These are phyloP conservation scores for Drosophila tristis DNA, from an alignment of 1,140 invertebrate species.

Conservation along the genomic window DNA sequence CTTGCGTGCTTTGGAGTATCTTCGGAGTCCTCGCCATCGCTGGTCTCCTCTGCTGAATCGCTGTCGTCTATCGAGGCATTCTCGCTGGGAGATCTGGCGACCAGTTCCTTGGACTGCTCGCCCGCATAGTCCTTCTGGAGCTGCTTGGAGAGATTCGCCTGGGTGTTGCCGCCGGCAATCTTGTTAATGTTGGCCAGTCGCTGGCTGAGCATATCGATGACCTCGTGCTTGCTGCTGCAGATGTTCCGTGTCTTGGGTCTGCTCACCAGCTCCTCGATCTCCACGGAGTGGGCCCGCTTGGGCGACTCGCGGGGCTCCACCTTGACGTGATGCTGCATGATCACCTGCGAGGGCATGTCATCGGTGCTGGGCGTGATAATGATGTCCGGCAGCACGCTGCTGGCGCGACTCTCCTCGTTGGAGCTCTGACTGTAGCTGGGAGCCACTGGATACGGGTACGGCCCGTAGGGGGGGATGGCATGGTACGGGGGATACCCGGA, in stretches of 20 bases:
- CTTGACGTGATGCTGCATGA: slow-evolving; percentile 76
- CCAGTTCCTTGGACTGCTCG: slow-evolving; percentile 77
- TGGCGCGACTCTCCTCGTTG: slow-evolving; percentile 65
- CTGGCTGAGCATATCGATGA: slow-evolving; percentile 74
- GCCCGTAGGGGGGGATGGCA: slow-evolving; percentile 59
- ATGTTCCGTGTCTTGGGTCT: slow-evolving; percentile 53
- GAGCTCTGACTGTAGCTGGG: slow-evolving; percentile 75
- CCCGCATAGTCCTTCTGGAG: slow-evolving; percentile 76
- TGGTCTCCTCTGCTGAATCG: slow-evolving; percentile 47
- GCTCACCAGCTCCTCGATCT: slow-evolving; percentile 67
- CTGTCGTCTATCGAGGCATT: slow-evolving; percentile 62
- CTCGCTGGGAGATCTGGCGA: slow-evolving; percentile 68
- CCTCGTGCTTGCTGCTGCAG: slow-evolving; percentile 64
- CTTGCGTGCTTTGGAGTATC: slow-evolving; percentile 66
- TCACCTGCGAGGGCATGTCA: slow-evolving; percentile 75
- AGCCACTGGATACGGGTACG: slow-evolving; percentile 73
- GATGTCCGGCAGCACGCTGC: slow-evolving; percentile 75
- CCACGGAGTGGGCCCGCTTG: slow-evolving; percentile 69
- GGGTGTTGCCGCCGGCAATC: slow-evolving; percentile 60
- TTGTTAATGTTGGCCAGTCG: slow-evolving; percentile 69
- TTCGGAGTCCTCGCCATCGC: slow-evolving; percentile 53
- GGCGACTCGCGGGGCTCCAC: slow-evolving; percentile 63
- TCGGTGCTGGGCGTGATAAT: slow-evolving; percentile 81
- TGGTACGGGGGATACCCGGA: slow-evolving; percentile 52
- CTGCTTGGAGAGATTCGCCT: slow-evolving; percentile 66